These are phyloP conservation scores for Dolichoris vasculosae DNA, from an alignment of 1,140 invertebrate genomes.

Conservation along the genomic window DNA sequence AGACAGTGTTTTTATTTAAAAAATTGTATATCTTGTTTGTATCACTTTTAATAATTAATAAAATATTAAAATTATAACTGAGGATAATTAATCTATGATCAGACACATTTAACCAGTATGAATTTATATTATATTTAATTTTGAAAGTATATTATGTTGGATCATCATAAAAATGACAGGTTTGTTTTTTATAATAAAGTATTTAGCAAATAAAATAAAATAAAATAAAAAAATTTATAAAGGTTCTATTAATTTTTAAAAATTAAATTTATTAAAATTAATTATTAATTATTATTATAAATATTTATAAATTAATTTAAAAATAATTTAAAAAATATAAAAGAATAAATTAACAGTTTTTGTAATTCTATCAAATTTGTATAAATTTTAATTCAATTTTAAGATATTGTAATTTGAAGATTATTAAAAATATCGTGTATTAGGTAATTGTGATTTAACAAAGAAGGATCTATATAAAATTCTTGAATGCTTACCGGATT, in stretches of 20 bases:
- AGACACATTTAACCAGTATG: background rate
- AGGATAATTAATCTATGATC: background rate
- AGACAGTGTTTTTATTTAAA: background rate
- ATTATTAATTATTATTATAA: no score
- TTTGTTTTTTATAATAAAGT: background rate
- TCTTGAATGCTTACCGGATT: constrained; percentile 75
- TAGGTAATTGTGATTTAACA: background rate
- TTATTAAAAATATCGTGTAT: background rate
- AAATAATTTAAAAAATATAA: background rate
- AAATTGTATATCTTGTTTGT: background rate
- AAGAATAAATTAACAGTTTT: no score
- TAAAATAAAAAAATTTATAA: background rate
- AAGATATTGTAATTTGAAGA: background rate
- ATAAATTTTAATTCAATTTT: background rate
- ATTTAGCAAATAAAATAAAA: background rate
- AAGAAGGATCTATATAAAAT: constrained; percentile 76
- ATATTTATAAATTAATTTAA: background rate
- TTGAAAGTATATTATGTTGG: background rate
- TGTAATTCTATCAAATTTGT: background rate
- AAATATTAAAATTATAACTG: background rate
- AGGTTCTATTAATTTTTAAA: background rate
- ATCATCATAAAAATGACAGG: background rate
- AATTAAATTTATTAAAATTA: background rate
- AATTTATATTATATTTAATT: background rate
- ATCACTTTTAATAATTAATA: background rate